Percentiles rank a stretch among this genome's conserved stretches.
Evolutionary conservation across 2,797 vertebrate genomes (phyloP).

Genomic region (Rhinichthys osculus): DNA sequence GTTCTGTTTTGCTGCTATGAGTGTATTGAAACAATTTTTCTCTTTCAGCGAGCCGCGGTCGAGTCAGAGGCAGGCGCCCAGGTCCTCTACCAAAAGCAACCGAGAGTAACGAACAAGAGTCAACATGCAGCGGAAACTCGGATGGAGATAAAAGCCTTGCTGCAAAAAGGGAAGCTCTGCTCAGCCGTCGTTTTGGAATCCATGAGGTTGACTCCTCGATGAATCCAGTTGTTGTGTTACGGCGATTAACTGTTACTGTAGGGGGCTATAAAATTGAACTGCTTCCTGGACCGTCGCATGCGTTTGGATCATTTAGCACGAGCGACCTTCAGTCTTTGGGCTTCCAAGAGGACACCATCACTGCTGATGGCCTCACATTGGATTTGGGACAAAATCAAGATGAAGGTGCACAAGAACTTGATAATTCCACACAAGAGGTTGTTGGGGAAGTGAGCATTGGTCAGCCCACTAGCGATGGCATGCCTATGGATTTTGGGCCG

Average conservation of each 20-base stretch:
- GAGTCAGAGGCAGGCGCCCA: slow-evolving; percentile 78
- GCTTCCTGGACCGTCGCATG: slow-evolving; percentile 78
- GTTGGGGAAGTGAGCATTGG: slow-evolving; percentile 51
- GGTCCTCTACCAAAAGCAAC: slow-evolving; percentile 75
- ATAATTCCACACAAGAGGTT: slow-evolving; percentile 57
- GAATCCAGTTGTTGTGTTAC: slow-evolving; percentile 78
- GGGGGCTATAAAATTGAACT: slow-evolving; percentile 83
- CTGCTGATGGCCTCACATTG: slow-evolving; percentile 62
- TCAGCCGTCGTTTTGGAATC: slow-evolving; percentile 72
- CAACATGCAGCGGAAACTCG: slow-evolving; percentile 67
- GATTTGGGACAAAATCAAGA: slow-evolving; percentile 63
- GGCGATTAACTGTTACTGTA: slow-evolving; percentile 81
- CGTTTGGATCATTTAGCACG: slow-evolving; percentile 62
- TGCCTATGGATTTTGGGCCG: slow-evolving; percentile 72
- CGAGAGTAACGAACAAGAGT: slow-evolving; percentile 76
- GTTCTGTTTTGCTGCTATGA: neutral
- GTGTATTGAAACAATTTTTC: slow-evolving; percentile 23
- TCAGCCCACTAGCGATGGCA: slow-evolving; percentile 59
- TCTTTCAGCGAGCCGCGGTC: slow-evolving; percentile 63
- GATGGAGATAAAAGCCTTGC: slow-evolving; percentile 60
- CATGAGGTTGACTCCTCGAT: slow-evolving; percentile 74
- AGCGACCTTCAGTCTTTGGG: slow-evolving; percentile 58
- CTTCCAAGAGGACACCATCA: slow-evolving; percentile 65
- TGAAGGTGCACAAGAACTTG: slow-evolving; percentile 50
- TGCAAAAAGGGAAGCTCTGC: slow-evolving; percentile 69